These are phyloP conservation scores for Drosophila algonquin DNA, from an alignment of 2,888 invertebrate species.

Conservation along the genomic window DNA sequence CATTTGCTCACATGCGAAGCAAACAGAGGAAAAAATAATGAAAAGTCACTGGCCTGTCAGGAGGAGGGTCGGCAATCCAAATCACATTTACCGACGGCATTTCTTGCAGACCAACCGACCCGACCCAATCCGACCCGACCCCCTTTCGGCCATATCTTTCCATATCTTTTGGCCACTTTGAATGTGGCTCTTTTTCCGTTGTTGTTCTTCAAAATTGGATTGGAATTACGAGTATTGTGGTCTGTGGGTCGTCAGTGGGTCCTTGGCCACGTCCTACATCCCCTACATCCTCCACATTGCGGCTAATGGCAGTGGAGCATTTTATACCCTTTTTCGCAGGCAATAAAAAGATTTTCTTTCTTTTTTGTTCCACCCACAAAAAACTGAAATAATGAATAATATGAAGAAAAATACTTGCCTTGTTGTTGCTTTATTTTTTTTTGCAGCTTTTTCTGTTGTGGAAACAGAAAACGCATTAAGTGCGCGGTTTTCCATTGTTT, in stretches of 20 bases:
- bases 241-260: constrained; percentile 31
- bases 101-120: constrained; percentile 1
- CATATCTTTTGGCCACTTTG: constrained; percentile 34
- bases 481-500: constrained; percentile 81
- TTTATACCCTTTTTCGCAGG: constrained; percentile 76
- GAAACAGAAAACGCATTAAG: constrained; percentile 80
- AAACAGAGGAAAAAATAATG: constrained; percentile 30
- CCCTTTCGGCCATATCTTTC: constrained; percentile 38
- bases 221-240: constrained; percentile 31
- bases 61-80: constrained; percentile 46
- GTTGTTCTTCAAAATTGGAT: constrained; percentile 62
- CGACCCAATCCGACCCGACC: too few relatives aligned
- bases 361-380: constrained; percentile 19
- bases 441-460: constrained; percentile 15
- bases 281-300: neutral
- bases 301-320: constrained; percentile 66
- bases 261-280: constrained; percentile 20
- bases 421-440: constrained; percentile 33
- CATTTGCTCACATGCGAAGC: constrained; percentile 46
- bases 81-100: constrained; percentile 67
- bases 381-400: constrained; percentile 74
- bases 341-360: constrained; percentile 78
- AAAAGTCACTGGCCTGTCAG: constrained; percentile 75
- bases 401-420: constrained; percentile 76
- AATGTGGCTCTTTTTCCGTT: constrained; percentile 20